Conservation (phyloP, 1,140 invertebrate species). For the Drosophila repleta region DNA sequence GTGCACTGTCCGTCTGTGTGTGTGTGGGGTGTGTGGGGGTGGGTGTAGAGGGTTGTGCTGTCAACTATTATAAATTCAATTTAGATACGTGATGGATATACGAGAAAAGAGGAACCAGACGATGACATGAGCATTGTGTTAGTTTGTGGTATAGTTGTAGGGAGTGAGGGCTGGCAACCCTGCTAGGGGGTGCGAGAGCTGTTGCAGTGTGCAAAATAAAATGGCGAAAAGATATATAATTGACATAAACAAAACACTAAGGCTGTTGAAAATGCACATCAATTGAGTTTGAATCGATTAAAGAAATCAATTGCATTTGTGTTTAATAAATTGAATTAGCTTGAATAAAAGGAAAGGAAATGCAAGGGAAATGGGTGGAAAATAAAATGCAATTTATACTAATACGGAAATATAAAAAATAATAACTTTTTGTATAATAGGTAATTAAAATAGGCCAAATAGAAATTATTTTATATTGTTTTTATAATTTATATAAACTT, state of each 20-base stretch:
- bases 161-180: neutral
- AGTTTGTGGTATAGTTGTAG: neutral
- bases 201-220: no score
- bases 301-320: neutral
- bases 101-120: conserved; percentile 12
- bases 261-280: neutral
- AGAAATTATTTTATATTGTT: no score
- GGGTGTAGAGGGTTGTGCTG: conserved; percentile 41
- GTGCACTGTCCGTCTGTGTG: neutral
- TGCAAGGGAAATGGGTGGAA: no score
- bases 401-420: neutral
- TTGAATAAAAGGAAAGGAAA: no score
- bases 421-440: no score
- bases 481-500: no score
- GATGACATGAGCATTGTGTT: conserved; percentile 9
- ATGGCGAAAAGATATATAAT: neutral
- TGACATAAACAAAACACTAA: neutral
- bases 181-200: neutral
- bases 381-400: neutral
- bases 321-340: neutral
- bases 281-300: neutral
- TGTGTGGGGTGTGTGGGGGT: neutral
- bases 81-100: conserved; percentile 54
- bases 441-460: no score
- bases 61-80: conserved; percentile 80